Evolutionary conservation across 2,113 vertebrate genomes (phyloP), one percentile per base, ranked within the genome.

Genomic region (Coreoperca whiteheadi): DNA sequence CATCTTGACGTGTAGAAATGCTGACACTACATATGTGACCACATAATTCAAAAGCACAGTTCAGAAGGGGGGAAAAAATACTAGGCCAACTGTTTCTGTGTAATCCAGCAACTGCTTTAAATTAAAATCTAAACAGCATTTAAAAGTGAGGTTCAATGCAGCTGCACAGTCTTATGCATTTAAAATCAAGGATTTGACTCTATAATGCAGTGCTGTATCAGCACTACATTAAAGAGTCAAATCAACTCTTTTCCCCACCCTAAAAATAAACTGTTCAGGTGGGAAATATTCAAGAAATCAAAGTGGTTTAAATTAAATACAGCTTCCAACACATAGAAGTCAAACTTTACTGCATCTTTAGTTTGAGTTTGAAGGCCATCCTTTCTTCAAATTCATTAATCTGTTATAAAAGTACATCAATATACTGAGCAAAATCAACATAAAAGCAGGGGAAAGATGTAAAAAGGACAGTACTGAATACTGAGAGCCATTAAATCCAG

Each of bases 1-100:
- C 28, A 60, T 61, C 63, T 34, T 67, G 84, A 87, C 71, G 21
- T 84, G 77, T 3, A 67, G 53, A 84, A 77, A 86, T 72, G 87
- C 87, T 87, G 87, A 92, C 84, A 77, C 64, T 64, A 80, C 46
- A 87, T 74, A 77, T 66, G 59, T 12, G 54, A 61, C 83, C 77
- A 23, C 53, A 51, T 66, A 51, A 74, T 81, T 73, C 32, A 72
- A 76, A 81, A 74, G 59, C 65, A 83, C 66, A 86, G 57, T 43
- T 59, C 28, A 56, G 39, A 51, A 28, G 28, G 23, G 41, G 21
- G 2, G 6, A 28, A 18, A 69, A 48, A 72, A 59, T 10, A 74
- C 41, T 87, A 37, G 64, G 56, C 71, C 2, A 23, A 77, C 61
- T 73, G 43, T 75, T 84, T 51, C 41, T 48, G 46, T 48, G 32